These are phyloP conservation scores for Poecilia velifera DNA, from an alignment of 2,797 vertebrate genomes.

Conservation along the genomic window DNA sequence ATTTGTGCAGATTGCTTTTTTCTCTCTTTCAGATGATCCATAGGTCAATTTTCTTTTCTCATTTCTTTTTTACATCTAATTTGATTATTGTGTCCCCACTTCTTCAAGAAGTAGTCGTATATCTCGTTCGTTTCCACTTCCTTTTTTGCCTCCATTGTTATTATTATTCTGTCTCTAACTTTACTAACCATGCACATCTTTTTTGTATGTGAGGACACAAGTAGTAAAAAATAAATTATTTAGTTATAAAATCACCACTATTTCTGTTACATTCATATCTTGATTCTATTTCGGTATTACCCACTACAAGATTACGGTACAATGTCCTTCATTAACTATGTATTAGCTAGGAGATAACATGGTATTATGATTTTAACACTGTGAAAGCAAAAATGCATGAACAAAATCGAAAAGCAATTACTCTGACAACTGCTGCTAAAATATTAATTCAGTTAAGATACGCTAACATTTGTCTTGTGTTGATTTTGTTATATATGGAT, in stretches of 20 bases:
- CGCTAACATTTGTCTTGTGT: not conserved
- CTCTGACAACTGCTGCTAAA: not conserved
- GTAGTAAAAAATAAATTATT: constrained; percentile 9
- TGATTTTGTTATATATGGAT: not conserved
- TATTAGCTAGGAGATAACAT: not conserved
- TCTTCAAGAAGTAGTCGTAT: not conserved
- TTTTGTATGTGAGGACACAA: not conserved
- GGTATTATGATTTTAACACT: not conserved
- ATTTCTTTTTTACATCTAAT: constrained; percentile 16
- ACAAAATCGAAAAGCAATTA: not conserved
- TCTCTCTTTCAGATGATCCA: constrained; percentile 26
- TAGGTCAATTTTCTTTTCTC: constrained; percentile 2
- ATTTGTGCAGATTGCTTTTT: constrained; percentile 33
- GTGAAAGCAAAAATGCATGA: not conserved
- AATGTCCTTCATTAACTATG: not conserved
- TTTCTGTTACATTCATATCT: not conserved
- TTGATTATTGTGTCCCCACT: constrained; percentile 11
- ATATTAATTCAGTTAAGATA: not conserved
- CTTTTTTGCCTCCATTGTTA: constrained; percentile 8
- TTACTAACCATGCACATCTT: not conserved
- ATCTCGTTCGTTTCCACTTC: not conserved
- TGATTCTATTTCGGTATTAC: not conserved
- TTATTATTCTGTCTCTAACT: constrained; percentile 40
- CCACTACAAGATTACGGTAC: not conserved
- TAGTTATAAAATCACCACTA: not conserved